Conservation (phyloP, 2,113 vertebrate genomes). For the Arizona elegans region DNA sequence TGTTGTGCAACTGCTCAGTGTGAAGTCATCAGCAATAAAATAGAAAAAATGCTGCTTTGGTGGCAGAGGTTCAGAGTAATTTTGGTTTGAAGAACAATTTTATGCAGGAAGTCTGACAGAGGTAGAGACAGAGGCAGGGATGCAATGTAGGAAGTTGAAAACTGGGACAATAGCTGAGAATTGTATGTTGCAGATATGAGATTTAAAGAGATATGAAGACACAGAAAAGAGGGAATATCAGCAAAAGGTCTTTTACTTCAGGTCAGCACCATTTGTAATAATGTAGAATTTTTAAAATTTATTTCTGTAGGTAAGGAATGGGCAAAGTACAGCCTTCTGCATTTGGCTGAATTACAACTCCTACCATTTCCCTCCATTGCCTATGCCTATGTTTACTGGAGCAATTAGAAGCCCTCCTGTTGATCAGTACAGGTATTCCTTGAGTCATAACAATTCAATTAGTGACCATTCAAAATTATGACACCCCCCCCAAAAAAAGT, state of each 20-base stretch:
- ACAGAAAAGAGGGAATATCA: not conserved
- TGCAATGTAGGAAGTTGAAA: not conserved
- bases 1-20: not conserved
- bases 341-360: not conserved
- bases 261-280: not conserved
- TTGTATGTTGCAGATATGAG: not conserved
- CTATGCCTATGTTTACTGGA: not conserved
- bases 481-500: too few relatives aligned
- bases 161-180: not conserved
- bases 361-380: not conserved
- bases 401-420: not conserved
- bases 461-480: too few relatives aligned
- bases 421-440: not conserved
- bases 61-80: not conserved
- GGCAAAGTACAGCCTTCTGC: not conserved
- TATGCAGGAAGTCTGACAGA: not conserved
- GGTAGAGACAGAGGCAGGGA: not conserved
- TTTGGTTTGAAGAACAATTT: not conserved
- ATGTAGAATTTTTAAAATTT: slow-evolving; percentile 42
- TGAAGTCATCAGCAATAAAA: not conserved
- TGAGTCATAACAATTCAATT: too few relatives aligned
- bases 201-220: not conserved
- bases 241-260: not conserved
- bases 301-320: slow-evolving; percentile 1
- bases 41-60: not conserved